Base-by-base conservation (phyloP, 2,888 invertebrate genomes). In the Oscheius sp. region DNA sequence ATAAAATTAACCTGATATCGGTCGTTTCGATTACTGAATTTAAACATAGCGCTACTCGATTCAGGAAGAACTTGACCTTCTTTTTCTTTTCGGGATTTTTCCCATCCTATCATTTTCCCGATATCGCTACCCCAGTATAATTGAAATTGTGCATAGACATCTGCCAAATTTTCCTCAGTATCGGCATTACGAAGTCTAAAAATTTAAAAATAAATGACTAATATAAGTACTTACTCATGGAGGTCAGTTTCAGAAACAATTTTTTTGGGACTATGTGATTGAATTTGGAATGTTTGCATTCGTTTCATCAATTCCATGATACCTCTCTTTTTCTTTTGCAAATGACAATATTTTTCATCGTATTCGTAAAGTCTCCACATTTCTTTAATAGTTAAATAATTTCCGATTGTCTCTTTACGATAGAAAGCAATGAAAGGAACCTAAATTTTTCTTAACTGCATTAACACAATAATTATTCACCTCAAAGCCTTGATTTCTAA, bases 381-480 rank as follows among this genome's bases (percentile, higher is more conserved):
- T 86, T 98, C 97, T 83, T 94, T 94, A 64, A 96, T 94, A 79
- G 92, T 93, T 25, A 98, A 89, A 84, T 72, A 27, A 3, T 72
- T 55, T 8, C 93, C 92, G 0, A 97, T 94, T 83, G 95, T 95
- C 87, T 99, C 98, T 88, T 98, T 98, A 29, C 97, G 91, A 87
- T 98, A 99, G 88, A 96, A 96, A 0, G 95, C 95, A 82, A 98
- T 98, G 88, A 98, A 98, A 0, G 98, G 97, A 46, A 97, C 96
- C 74, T 74, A 48, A 23, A 68, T 6, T 23, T 3, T 23, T 8
- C 17, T 46, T 46, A 15, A n/a, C 4, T 31, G 23, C 17, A n/a
- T n/a, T n/a, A n/a, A 33, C 23, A 57, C n/a, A 57, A 10, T 37
- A 8, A 48, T 34, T 12, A 27, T 4, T 4, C 20, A 69, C 69